These are phyloP conservation scores for Loriculus beryllinus DNA, from an alignment of 2,797 vertebrate genomes.

Conservation along the genomic window DNA sequence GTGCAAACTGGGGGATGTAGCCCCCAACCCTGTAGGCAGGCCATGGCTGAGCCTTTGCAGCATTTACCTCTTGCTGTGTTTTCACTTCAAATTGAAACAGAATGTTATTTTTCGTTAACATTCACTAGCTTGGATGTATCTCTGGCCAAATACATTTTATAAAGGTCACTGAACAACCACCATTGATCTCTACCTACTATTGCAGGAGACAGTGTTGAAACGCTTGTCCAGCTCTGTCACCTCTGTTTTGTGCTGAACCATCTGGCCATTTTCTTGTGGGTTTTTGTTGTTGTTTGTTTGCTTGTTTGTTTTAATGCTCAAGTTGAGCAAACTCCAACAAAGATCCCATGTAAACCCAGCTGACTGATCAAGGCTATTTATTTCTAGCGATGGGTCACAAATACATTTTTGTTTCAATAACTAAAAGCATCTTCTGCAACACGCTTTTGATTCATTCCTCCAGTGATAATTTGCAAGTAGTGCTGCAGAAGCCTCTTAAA, in stretches of 20 bases:
- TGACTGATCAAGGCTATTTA: neutral
- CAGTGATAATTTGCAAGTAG: neutral
- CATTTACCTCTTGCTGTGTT: neutral
- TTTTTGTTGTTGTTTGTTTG: neutral
- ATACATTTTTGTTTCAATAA: neutral
- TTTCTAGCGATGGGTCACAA: neutral
- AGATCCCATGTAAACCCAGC: neutral
- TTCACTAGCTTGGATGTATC: neutral
- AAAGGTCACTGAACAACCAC: neutral
- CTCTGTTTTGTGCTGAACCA: neutral
- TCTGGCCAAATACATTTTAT: neutral
- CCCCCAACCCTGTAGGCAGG: neutral
- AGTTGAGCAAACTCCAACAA: neutral
- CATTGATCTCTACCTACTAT: neutral
- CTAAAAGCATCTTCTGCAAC: neutral
- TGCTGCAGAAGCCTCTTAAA: neutral
- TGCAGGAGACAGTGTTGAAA: neutral
- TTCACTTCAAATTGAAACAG: neutral
- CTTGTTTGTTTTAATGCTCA: neutral
- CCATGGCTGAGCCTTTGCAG: neutral
- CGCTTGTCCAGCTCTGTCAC: neutral
- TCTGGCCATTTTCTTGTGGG: neutral
- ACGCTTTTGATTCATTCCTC: neutral
- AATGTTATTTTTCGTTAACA: neutral
- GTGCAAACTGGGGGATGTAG: accelerated